These are phyloP conservation scores for Zaprionus ornatus DNA, from an alignment of 1,140 invertebrate genomes.

Conservation along the genomic window DNA sequence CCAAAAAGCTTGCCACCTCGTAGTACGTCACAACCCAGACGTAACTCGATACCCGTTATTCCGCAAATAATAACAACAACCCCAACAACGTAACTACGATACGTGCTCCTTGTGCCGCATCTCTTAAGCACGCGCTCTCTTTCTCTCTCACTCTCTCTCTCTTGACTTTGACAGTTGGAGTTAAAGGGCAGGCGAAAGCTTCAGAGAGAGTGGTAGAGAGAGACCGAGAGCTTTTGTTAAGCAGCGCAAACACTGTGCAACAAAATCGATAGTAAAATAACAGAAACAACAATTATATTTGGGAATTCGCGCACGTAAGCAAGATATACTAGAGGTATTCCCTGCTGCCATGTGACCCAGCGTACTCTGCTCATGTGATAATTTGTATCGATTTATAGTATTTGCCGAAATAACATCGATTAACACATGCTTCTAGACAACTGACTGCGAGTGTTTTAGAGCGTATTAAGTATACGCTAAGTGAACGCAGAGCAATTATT, in stretches of 20 bases:
- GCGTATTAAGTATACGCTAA: background rate
- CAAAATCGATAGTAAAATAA: background rate
- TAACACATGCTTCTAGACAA: background rate
- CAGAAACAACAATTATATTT: background rate
- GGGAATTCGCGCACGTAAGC: background rate
- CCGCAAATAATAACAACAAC: background rate
- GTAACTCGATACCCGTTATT: background rate
- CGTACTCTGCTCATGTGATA: background rate
- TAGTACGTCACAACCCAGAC: background rate
- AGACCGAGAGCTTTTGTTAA: background rate
- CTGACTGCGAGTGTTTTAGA: background rate
- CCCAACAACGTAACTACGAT: background rate
- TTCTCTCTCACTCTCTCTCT: background rate
- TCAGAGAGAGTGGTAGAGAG: background rate
- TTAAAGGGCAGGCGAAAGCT: slow-evolving; percentile 19
- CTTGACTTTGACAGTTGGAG: slow-evolving; percentile 6
- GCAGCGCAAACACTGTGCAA: slow-evolving; percentile 9
- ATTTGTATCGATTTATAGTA: background rate
- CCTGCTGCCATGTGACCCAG: background rate
- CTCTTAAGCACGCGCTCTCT: background rate
- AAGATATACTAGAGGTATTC: background rate
- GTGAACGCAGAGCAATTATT: slow-evolving; percentile 1
- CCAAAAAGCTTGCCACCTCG: background rate
- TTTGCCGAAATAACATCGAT: background rate
- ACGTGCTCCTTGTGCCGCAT: background rate